phyloP scores from a whole-genome alignment of 1,140 invertebrate species.

The Aphidius ervi region DNA sequence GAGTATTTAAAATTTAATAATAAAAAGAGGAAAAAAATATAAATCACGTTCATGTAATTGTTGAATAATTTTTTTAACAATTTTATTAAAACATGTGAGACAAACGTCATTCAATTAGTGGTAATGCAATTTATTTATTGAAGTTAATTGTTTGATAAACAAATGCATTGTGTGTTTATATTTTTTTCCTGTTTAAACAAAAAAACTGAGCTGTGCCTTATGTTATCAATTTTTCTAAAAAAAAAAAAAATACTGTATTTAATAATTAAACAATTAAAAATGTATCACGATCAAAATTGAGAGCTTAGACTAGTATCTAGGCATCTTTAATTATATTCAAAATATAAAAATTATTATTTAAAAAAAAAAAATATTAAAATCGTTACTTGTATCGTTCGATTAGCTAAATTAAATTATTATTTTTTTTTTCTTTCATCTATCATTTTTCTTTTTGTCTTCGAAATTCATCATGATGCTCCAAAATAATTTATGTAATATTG shows the following conservation, averaged over 20 bases:
- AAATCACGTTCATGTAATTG: not conserved
- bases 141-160: constrained; percentile 5
- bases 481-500: too few relatives aligned
- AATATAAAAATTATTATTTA: too few relatives aligned
- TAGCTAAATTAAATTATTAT: too few relatives aligned
- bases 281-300: constrained; percentile 25
- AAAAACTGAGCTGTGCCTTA: constrained; percentile 19
- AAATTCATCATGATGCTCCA: too few relatives aligned
- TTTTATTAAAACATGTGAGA: not conserved
- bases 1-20: not conserved
- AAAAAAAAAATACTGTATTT: too few relatives aligned
- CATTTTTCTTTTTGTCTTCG: too few relatives aligned
- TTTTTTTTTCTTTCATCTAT: too few relatives aligned
- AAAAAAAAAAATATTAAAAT: too few relatives aligned
- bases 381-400: too few relatives aligned
- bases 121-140: not conserved
- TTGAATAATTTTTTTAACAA: not conserved
- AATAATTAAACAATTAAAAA: not conserved
- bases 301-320: constrained; percentile 27
- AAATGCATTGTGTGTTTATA: not conserved
- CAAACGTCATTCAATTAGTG: not conserved
- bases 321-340: constrained; percentile 24
- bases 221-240: not conserved
- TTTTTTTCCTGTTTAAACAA: constrained; percentile 2
- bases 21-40: too few relatives aligned